phyloP scores from a whole-genome alignment of 2,113 vertebrate species.

The Mionectes macconnelli region DNA sequence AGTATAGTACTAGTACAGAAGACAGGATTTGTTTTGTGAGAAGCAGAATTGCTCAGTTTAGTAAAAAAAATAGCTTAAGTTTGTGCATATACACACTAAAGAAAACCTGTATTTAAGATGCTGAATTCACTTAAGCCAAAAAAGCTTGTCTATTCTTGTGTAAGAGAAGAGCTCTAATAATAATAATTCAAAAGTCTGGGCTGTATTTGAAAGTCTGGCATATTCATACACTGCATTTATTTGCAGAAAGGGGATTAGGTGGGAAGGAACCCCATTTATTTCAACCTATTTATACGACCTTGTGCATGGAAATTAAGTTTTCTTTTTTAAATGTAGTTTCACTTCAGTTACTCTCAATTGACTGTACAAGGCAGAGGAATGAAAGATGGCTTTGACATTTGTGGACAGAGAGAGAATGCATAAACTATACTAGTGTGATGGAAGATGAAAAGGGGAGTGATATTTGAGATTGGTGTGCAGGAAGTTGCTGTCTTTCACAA shows the following conservation, averaged over 20 bases:
- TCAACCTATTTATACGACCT: neutral
- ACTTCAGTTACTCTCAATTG: neutral
- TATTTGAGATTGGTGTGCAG: neutral
- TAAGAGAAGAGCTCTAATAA: neutral
- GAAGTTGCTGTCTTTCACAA: neutral
- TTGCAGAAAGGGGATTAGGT: neutral
- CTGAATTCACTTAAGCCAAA: slow-evolving; percentile 23
- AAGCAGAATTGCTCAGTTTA: neutral
- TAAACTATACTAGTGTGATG: neutral
- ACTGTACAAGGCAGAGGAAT: neutral
- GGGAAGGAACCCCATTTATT: neutral
- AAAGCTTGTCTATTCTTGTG: neutral
- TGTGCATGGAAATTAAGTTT: neutral
- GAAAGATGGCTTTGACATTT: neutral
- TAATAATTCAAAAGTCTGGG: neutral
- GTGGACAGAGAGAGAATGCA: neutral
- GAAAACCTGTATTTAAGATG: neutral
- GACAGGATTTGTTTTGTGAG: neutral
- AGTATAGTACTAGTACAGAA: neutral
- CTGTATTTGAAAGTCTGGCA: neutral
- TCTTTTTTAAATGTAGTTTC: neutral
- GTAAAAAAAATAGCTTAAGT: neutral
- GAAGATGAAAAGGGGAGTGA: neutral
- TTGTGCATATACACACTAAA: neutral
- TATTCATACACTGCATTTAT: neutral